Evolutionary conservation across 1,140 invertebrate genomes (phyloP).

Genomic region (Neodiprion pinetum): DNA sequence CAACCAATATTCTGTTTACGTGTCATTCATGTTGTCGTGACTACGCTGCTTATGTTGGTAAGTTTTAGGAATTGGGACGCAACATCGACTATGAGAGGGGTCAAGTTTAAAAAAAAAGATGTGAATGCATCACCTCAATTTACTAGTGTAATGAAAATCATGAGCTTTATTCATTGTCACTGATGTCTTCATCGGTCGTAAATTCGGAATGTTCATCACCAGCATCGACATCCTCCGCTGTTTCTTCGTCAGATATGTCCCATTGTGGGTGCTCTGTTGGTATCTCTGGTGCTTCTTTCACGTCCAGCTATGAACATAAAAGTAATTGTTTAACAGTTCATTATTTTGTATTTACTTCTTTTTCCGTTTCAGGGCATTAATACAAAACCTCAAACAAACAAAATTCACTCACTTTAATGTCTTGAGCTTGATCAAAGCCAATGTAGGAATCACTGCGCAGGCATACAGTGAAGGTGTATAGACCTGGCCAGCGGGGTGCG

Average conservation of each 20-base stretch:
- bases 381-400: constrained; percentile 4
- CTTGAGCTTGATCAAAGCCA: constrained; percentile 88
- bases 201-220: constrained; percentile 73
- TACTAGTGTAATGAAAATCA: not conserved
- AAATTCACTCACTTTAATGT: constrained; percentile 76
- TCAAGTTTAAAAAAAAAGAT: too few species aligned
- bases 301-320: constrained; percentile 75
- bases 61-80: not conserved
- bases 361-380: not conserved
- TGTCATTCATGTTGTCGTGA: too few species aligned
- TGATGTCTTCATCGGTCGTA: constrained; percentile 75
- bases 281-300: constrained; percentile 91
- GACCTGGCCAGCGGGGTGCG: constrained; percentile 90
- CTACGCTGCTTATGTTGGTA: not conserved
- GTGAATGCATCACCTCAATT: constrained; percentile 5
- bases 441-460: constrained; percentile 92
- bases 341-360: constrained; percentile 8
- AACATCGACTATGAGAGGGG: not conserved
- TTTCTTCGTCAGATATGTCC: constrained; percentile 94
- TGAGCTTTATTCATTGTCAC: constrained; percentile 61
- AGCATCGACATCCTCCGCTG: constrained; percentile 77
- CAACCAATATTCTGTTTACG: not conserved
- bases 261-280: constrained; percentile 94
- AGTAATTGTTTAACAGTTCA: constrained; percentile 21
- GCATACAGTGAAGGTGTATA: constrained; percentile 94